Base-by-base conservation (phyloP, 1,140 invertebrate species). In the Delia radicum region DNA sequence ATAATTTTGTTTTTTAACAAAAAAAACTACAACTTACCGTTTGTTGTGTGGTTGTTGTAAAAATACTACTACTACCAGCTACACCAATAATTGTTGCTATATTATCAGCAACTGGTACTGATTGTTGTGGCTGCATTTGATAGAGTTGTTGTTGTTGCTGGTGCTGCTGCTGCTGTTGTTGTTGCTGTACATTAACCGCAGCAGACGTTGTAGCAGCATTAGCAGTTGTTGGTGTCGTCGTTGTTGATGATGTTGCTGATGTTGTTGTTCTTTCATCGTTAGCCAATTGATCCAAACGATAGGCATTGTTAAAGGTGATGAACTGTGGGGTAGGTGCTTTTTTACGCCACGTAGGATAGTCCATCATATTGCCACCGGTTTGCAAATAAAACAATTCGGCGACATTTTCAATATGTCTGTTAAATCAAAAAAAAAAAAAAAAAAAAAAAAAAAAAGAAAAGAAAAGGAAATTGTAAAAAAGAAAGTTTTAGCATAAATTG, bases 351-450 rank as follows among this genome's bases (percentile, higher is more conserved):
- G 89, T 87, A 79, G 91, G 90, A 85, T 93, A 95, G 83, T 97
- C 95, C 90, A 95, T 93, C 87, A 96, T 91, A 86, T 95, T 96
- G 42, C 94, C 94, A 77, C 93, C 93, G 80, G 90, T 90, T 87
- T 95, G 93, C 55, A 97, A 89, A 86, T 94, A 96, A 88, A 92
- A 97, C 72, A 93, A 87, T 87, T 97, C 95, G 67, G 93, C 90
- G 78, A 94, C 89, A 87, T 93, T 91, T 82, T 96, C 95, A 79
- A 91, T 90, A 87, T 95, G 95, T 82, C 90, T 90, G 73, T 65
- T 62, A 55, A 26, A 62, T n/a, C n/a, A n/a, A n/a, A n/a, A 27
- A 8, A 3, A 18, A 33, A 33, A 33, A 73, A 42, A 21, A 13
- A 73, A 67, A 27, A 8, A 3, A 18, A 33, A 33, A 33, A 33